Evolutionary conservation across 2,113 vertebrate species (phyloP).

Genomic region (Polypterus senegalus): DNA sequence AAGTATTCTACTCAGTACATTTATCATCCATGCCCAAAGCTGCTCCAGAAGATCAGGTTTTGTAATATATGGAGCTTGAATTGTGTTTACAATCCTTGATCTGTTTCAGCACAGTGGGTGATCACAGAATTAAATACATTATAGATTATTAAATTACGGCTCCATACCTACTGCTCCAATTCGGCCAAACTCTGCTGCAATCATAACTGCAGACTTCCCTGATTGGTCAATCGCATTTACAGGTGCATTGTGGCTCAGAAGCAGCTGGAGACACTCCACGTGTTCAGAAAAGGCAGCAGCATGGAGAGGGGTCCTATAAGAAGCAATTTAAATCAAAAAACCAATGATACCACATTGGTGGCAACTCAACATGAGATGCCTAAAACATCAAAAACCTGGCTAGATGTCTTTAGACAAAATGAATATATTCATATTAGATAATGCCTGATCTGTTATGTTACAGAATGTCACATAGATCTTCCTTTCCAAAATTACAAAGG

Average conservation of each 20-base stretch:
- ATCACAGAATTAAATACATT: not conserved
- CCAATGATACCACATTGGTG: too few relatives aligned
- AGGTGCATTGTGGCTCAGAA: slow-evolving; percentile 69
- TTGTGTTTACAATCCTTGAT: not conserved
- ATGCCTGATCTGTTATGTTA: too few relatives aligned
- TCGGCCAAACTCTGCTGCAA: slow-evolving; percentile 70
- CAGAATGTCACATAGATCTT: too few relatives aligned
- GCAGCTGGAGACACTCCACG: slow-evolving; percentile 77
- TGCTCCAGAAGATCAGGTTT: too few relatives aligned
- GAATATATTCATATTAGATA: too few relatives aligned
- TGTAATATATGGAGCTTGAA: not conserved
- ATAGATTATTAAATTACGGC: not conserved
- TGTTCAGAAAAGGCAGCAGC: slow-evolving; percentile 80
- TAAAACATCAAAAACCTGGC: too few relatives aligned
- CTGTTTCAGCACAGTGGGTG: not conserved
- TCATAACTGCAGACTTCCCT: slow-evolving; percentile 73
- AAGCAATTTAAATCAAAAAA: not conserved
- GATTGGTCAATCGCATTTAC: slow-evolving; percentile 60
- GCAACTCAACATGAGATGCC: too few relatives aligned
- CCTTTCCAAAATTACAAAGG: too few relatives aligned
- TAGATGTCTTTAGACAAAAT: too few relatives aligned
- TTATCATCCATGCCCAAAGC: too few relatives aligned
- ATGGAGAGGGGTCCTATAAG: slow-evolving; percentile 77
- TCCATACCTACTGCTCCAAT: slow-evolving; percentile 58
- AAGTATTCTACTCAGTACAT: too few relatives aligned